Evolutionary conservation across 2,888 invertebrate genomes (phyloP), one percentile per base, ranked within the genome.

Genomic region (Alviniconcha strummeri): DNA sequence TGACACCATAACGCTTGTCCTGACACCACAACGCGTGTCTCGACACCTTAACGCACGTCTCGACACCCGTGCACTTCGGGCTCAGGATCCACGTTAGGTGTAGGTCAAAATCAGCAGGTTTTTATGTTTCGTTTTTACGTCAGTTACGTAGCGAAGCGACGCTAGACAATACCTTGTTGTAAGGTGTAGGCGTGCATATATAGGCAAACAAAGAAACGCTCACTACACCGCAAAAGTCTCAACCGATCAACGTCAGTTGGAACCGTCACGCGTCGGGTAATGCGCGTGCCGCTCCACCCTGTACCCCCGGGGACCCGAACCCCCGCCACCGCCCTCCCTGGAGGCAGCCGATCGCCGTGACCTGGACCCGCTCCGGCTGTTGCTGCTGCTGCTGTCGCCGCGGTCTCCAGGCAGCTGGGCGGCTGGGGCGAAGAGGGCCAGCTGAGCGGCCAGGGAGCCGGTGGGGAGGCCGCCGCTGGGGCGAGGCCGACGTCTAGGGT

Each of bases 201-300:
- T 36, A 36, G 1, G 36, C 36, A 36, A 36, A 36, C 36, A 36
- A 36, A 36, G 36, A 36, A 36, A 36, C 36, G 3, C 36, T 36
- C 36, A 36, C 36, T 36, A 36, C 36, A 36, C 36, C 36, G 3
- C 36, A 1, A 36, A 36, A 1, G 36, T 36, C 36, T 36, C 36
- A 3, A 36, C 36, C 36, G 36, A 13, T 60, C 60, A 8, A 60
- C 36, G 11, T 80, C 69, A 80, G 69, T 80, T 80, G 69, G 80
- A 80, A 55, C 69, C 69, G 8, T 80, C 80, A 69, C n/a, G 4
- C 55, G 8, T 36, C n/a, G 67, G 69, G 36, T 55, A 69, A 52
- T 80, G 80, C n/a, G 80, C 56, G 52, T 80, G 80, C 6, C 80
- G 52, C 55, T 69, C 80, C 69, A 80, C 80, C 11, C 80, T 80